phyloP scores from a whole-genome alignment of 2,113 vertebrate species.

The rat (Rattus norvegicus) region DNA sequence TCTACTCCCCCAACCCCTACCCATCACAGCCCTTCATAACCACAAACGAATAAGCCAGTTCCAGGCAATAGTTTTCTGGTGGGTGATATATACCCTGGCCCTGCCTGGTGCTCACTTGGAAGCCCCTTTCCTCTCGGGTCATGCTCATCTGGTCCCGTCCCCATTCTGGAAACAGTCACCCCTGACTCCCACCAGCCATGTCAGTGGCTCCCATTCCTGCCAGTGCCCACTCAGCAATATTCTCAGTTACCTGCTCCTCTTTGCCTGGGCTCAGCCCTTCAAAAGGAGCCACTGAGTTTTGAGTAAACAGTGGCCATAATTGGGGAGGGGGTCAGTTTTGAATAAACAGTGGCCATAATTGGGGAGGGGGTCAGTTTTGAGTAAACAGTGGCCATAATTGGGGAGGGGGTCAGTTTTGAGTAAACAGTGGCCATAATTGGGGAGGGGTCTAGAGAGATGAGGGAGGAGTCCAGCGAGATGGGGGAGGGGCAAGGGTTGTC shows the following conservation, averaged over 20 bases:
- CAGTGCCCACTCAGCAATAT: not conserved
- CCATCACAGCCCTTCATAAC: not conserved
- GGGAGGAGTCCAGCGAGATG: not conserved
- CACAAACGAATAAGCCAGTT: not conserved
- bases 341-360: not conserved
- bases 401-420: not conserved
- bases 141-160: not conserved
- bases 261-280: not conserved
- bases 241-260: not conserved
- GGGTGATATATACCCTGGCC: not conserved
- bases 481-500: not conserved
- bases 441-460: no score
- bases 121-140: not conserved
- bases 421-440: not conserved
- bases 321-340: no score
- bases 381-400: not conserved
- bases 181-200: not conserved
- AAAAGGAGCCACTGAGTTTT: not conserved
- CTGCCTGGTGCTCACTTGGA: fast-evolving
- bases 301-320: not conserved
- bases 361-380: no score
- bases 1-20: not conserved
- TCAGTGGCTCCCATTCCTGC: not conserved
- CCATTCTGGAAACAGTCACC: fast-evolving
- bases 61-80: not conserved